Evolutionary conservation across 2,113 vertebrate genomes (phyloP).

Genomic region (Epinephelus cyanopodus): DNA sequence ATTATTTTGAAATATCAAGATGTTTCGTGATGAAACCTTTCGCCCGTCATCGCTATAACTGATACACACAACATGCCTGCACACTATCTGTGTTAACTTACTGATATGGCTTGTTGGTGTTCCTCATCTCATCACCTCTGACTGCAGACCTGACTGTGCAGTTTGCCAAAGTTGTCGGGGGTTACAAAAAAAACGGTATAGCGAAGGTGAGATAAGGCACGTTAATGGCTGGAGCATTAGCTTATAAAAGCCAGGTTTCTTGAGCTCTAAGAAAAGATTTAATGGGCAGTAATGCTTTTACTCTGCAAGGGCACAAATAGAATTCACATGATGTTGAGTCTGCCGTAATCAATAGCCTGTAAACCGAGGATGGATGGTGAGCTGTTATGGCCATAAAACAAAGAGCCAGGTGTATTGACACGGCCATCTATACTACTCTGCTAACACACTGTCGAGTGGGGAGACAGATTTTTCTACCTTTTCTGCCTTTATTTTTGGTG

Average conservation of each 20-base stretch:
- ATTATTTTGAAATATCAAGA: background rate
- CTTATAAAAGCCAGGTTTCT: background rate
- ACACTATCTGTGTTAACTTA: no score
- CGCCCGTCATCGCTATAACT: background rate
- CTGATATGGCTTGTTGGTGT: no score
- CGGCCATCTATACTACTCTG: slow-evolving; percentile 73
- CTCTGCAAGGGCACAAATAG: slow-evolving; percentile 61
- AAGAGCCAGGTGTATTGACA: slow-evolving; percentile 79
- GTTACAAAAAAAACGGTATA: slow-evolving; percentile 4
- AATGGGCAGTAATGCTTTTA: slow-evolving; percentile 58
- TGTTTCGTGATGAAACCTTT: background rate
- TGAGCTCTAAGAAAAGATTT: slow-evolving; percentile 38
- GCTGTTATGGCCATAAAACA: slow-evolving; percentile 81
- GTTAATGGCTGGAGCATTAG: slow-evolving; percentile 9
- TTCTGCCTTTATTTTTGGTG: slow-evolving; percentile 29
- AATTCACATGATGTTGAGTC: slow-evolving; percentile 75
- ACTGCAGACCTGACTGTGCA: background rate
- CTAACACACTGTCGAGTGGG: slow-evolving; percentile 53
- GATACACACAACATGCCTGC: background rate
- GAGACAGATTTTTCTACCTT: slow-evolving; percentile 38
- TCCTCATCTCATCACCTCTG: background rate
- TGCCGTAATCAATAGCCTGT: slow-evolving; percentile 78
- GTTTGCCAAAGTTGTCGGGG: background rate
- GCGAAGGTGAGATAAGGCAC: background rate
- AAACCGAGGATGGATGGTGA: slow-evolving; percentile 77